Conservation (phyloP, 2,113 vertebrate genomes). For the Deroptyus accipitrinus region DNA sequence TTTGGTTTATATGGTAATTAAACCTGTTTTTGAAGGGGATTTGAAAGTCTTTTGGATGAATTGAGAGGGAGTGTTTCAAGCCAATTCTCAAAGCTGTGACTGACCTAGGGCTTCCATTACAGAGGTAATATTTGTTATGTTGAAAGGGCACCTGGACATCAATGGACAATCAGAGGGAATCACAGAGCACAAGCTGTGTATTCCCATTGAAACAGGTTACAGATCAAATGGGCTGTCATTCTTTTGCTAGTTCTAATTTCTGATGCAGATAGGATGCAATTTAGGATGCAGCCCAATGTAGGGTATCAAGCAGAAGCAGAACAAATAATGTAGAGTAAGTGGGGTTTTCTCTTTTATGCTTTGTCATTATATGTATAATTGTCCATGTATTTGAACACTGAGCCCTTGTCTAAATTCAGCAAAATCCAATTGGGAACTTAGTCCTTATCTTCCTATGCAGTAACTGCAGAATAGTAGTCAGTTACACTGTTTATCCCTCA, state of each 20-base stretch:
- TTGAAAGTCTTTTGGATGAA: not conserved
- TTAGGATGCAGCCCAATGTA: not conserved
- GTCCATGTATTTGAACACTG: not conserved
- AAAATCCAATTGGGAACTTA: not conserved
- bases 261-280: not conserved
- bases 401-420: not conserved
- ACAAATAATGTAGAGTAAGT: not conserved
- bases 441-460: not conserved
- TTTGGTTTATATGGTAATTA: not conserved
- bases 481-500: not conserved
- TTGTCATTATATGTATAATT: not conserved
- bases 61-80: not conserved
- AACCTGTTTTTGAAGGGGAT: not conserved
- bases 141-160: not conserved
- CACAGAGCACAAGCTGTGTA: not conserved
- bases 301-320: not conserved
- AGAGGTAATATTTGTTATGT: not conserved
- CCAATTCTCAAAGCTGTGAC: not conserved
- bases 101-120: not conserved
- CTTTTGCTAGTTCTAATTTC: not conserved
- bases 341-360: not conserved
- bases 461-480: not conserved
- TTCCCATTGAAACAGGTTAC: not conserved
- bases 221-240: not conserved
- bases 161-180: not conserved